Base-by-base conservation (phyloP, 2,113 vertebrate species). In the Cygnus atratus region DNA sequence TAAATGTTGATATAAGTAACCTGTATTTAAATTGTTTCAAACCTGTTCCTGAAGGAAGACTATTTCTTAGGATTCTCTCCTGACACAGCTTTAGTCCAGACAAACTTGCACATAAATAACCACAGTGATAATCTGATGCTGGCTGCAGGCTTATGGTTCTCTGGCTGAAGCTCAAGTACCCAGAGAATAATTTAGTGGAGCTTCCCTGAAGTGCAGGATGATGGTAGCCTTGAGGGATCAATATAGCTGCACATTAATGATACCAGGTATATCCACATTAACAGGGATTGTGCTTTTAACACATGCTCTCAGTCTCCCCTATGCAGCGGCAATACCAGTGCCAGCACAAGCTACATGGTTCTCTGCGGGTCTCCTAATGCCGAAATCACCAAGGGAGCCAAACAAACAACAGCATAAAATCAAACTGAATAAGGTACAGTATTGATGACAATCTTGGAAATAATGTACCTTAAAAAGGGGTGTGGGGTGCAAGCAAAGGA, bases 261-360 rank as follows among this genome's bases (percentile, higher is more conserved):
- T 63, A 6, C 19, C 28, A 41, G 2, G 16, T 39, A 9, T 58
- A 57, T 43, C 10, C 33, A 14, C 21, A 21, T 81, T 39, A 59
- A 17, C 22, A 65, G 35, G 29, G 59, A 15, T 6, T 31, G 4
- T 71, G 63, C 37, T 77, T 66, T 59, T 29, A 83, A 35, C 75
- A 71, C 5, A 58, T 16, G 14, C 41, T 67, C 6, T 37, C 29
- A 37, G 46, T 31, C 33, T 86, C 6, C 33, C 48, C 7, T 31
- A 44, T 0, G 0, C 33, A 93, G 50, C 72, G 37, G 41, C 41
- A 70, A 9, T 10, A 44, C 6, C 31, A 33, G 28, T 85, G 62
- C 26, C 66, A 54, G 50, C 6, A 48, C 6, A 21, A 39, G 13
- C 29, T 65, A 6, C 25, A 5, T 4, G 17, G 55, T 37, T 31